Base-by-base conservation (phyloP, 92 coral and sea anemone genomes). In the Parazoanthus atlanticus region DNA sequence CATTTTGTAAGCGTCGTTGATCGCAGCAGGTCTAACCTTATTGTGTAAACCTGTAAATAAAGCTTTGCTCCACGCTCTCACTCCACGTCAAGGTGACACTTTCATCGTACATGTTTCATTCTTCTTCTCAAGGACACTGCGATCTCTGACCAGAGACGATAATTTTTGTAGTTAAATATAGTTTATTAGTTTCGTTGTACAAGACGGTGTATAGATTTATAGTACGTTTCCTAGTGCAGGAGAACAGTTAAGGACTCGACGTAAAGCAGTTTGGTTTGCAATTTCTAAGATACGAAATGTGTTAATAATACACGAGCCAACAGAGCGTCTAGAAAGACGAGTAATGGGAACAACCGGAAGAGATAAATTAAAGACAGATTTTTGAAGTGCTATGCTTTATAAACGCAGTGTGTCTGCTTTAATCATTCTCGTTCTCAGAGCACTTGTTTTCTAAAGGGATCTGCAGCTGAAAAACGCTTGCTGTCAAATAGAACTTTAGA, bases 281-380 rank as follows among this genome's bases (percentile, higher is more conserved):
- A 70, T 41, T 69, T 84, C 78, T 17, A 84, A 69, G 78, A 70
- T 70, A 28, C 86, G 21, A 66, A 69, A 80, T 58, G 87, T 84
- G 78, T 67, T 84, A 29, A 41, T 38, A 36, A 69, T 82, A 38
- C 67, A 43, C 87, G 25, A 70, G 61, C 76, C 34, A 70, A 46
- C 78, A 29, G 67, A 84, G 31, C 26, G 38, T 70, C 54, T n/a
- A 84, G 64, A 84, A 74, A 70, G 58, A 52, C 34, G 87, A 49
- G 36, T 69, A 84, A 70, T 71, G 78, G 87, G 78, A 83, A 82
- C 54, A 41, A 69, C 33, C 8, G 61, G 12, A 84, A 70, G 43
- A 84, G 87, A 84, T 84, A 84, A 84, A 84, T 84, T 69, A 84
- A 84, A 84, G 86, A 71, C 87, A 84, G 87, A 69, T 69, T 84